Conservation (phyloP, 2,888 invertebrate species). For the Alentia gelatinosa region DNA sequence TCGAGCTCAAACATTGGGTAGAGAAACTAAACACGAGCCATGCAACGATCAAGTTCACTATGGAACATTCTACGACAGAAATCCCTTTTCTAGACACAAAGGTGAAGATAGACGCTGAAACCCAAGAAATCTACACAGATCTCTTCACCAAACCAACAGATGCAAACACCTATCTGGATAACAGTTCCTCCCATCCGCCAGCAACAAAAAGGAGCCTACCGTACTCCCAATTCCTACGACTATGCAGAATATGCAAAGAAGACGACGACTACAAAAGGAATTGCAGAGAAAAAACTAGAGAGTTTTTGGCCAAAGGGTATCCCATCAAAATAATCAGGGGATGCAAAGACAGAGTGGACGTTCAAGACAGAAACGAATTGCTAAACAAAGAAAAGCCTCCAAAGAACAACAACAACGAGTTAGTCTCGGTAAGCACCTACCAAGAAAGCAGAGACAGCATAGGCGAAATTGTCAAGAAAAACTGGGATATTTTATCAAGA, state of each 20-base stretch:
- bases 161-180: neutral
- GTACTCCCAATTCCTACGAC: neutral
- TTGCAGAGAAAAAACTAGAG: neutral
- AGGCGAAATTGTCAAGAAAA: neutral
- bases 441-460: neutral
- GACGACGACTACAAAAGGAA: neutral
- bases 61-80: neutral
- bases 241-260: neutral
- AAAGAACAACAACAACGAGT: neutral
- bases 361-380: neutral
- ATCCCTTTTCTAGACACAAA: neutral
- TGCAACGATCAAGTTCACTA: neutral
- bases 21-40: neutral
- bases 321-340: neutral
- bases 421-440: neutral
- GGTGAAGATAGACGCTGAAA: neutral
- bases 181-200: neutral
- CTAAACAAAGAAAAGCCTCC: neutral
- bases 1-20: neutral
- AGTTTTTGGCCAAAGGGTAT: neutral
- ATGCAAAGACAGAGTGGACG: neutral
- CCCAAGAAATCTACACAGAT: neutral
- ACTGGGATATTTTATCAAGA: neutral
- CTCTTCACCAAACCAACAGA: constrained; percentile 10
- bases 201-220: neutral